A percentile compares a stretch with the other conserved stretches of the same genome.
Evolutionary conservation across 35 echinoderm and acorn worm species (phyloP).

Genomic region (Apostichopus japonicus): DNA sequence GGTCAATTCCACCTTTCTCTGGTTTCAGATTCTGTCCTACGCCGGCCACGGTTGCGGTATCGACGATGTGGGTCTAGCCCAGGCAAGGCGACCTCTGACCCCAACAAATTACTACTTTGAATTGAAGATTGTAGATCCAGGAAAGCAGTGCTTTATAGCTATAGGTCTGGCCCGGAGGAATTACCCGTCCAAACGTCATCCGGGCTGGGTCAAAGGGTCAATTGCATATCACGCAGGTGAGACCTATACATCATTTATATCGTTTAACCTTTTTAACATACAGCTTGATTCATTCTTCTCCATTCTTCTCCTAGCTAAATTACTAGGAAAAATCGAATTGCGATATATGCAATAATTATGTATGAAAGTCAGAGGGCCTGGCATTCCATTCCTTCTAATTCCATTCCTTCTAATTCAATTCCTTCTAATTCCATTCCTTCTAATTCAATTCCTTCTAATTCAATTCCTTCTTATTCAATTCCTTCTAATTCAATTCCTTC

Average conservation of each 20-base stretch:
- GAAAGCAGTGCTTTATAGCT: constrained; percentile 94
- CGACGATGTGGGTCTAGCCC: constrained; percentile 89
- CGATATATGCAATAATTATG: no score
- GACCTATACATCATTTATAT: neutral
- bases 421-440: no score
- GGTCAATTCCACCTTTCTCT: neutral
- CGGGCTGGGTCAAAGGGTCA: constrained; percentile 95
- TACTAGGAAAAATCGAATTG: no score
- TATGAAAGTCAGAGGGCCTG: no score
- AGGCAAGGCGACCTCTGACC: constrained; percentile 86
- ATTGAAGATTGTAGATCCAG: constrained; percentile 95
- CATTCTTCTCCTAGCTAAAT: no score
- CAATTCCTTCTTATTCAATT: no score
- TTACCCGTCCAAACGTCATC: constrained; percentile 88
- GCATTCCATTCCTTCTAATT: no score
- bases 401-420: no score
- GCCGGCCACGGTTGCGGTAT: constrained; percentile 77
- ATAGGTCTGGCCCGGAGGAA: constrained; percentile 90
- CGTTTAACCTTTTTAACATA: no score
- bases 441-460: no score
- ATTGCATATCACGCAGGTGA: constrained; percentile 99
- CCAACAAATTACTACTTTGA: constrained; percentile 99
- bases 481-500: no score
- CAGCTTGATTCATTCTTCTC: no score
- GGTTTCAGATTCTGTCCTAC: constrained; percentile 81